phyloP scores from a whole-genome alignment of 2,797 vertebrate species.

The Thalassophryne amazonica region DNA sequence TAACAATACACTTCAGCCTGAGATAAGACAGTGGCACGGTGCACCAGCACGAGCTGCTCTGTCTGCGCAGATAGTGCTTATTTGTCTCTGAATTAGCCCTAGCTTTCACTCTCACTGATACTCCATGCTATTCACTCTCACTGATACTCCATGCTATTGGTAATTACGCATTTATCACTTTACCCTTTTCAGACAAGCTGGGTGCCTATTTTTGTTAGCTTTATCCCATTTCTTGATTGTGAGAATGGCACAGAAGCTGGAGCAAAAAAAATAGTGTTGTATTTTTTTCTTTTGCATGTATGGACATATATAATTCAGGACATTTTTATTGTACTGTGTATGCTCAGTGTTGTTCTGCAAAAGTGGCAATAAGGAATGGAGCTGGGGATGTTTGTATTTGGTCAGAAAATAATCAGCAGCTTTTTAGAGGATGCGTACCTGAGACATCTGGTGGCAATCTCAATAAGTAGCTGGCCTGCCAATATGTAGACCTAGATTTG shows the following conservation, averaged over 20 bases:
- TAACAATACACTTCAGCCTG: constrained; percentile 49
- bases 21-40: constrained; percentile 52
- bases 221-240: neutral
- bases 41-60: constrained; percentile 24
- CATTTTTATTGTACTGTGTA: constrained; percentile 1
- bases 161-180: constrained; percentile 49
- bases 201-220: constrained; percentile 15
- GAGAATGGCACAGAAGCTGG: neutral
- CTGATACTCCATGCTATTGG: constrained; percentile 37
- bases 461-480: too few species aligned
- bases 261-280: neutral
- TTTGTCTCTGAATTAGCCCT: constrained; percentile 65
- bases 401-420: neutral
- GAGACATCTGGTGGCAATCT: too few species aligned
- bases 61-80: constrained; percentile 62
- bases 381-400: neutral
- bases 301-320: constrained; percentile 1
- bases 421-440: too few species aligned
- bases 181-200: constrained; percentile 26
- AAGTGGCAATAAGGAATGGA: neutral
- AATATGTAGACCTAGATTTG: too few species aligned
- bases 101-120: constrained; percentile 49
- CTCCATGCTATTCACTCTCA: constrained; percentile 40
- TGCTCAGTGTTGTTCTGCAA: neutral
- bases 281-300: neutral